phyloP scores from a whole-genome alignment of 2,888 invertebrate species.

The Uloborus plumipes region DNA sequence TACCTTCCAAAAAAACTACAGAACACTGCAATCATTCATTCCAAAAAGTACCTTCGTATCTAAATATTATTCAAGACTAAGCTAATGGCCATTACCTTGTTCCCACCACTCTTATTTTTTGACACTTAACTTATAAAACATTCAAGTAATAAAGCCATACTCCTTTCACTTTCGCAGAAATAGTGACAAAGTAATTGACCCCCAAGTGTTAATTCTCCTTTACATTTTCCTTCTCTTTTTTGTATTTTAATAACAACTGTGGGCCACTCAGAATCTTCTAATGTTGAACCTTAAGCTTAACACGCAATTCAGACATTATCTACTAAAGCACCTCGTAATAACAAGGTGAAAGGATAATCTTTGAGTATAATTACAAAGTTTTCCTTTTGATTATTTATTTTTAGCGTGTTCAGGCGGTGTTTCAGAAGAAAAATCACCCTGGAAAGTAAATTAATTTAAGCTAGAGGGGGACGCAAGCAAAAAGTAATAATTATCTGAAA shows the following conservation, averaged over 20 bases:
- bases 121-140: conserved; percentile 38
- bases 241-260: conserved; percentile 47
- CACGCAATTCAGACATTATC: conserved; percentile 53
- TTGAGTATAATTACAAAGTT: conserved; percentile 57
- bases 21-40: neutral
- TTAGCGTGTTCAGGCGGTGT: conserved; percentile 46
- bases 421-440: conserved; percentile 47
- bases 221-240: conserved; percentile 5
- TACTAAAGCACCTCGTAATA: conserved; percentile 51
- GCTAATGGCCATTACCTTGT: neutral
- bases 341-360: conserved; percentile 55
- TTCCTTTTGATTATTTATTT: conserved; percentile 55
- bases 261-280: conserved; percentile 26
- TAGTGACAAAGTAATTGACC: conserved; percentile 58
- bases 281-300: conserved; percentile 15
- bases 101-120: neutral
- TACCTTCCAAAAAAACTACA: too few species aligned
- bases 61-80: neutral
- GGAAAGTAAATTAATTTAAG: conserved; percentile 53
- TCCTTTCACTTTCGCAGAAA: conserved; percentile 40
- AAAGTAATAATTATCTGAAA: conserved; percentile 60
- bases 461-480: conserved; percentile 55
- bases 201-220: conserved; percentile 37
- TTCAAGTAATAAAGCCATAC: conserved; percentile 41
- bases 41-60: neutral